Evolutionary conservation across 2,888 invertebrate genomes (phyloP), one percentile per base, ranked within the genome.

Genomic region (Torymus auratus): DNA sequence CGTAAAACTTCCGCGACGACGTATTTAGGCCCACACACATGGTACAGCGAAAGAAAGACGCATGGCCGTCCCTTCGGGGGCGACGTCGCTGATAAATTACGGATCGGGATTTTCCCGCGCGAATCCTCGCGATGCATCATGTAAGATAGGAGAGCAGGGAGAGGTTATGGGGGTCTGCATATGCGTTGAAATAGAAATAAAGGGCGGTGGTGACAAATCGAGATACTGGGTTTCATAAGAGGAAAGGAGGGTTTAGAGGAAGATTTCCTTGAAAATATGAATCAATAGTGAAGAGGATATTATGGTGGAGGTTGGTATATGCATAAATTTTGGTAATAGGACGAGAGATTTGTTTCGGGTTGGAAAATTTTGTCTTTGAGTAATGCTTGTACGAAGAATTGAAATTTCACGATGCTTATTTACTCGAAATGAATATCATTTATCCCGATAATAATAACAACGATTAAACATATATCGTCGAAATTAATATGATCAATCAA

Each of bases 81-180:
- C 28, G 5, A 3, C 28, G 28, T 2, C 0, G 23, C 17, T 17
- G 71, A 78, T 78, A 78, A 78, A 78, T 72, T 67, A 65, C 67
- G 67, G 60, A 71, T 78, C 28, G 17, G 17, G 20, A 72, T 61
- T 17, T 10, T 53, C 52, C 53, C 23, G 17, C 7, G 41, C 41
- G 7, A 41, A 41, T 41, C 41, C 41, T 7, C 41, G 7, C 41
- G 62, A 70, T 65, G 56, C 65, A 69, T 58, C 62, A 28, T 56
- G 41, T 41, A 41, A 41, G 7, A 41, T 41, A 28, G 3, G 28
- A 28, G 28, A 7, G 4, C 5, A 3, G 28, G 28, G 28, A 62
- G 20, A 55, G 20, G 55, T 69, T 76, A 56, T 61, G 7, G 41
- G 28, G 41, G 0, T 41, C 7, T 41, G 41, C 7, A 41, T 68